phyloP scores from a whole-genome alignment of 2,888 invertebrate species.

The Drosophila meridiana region DNA sequence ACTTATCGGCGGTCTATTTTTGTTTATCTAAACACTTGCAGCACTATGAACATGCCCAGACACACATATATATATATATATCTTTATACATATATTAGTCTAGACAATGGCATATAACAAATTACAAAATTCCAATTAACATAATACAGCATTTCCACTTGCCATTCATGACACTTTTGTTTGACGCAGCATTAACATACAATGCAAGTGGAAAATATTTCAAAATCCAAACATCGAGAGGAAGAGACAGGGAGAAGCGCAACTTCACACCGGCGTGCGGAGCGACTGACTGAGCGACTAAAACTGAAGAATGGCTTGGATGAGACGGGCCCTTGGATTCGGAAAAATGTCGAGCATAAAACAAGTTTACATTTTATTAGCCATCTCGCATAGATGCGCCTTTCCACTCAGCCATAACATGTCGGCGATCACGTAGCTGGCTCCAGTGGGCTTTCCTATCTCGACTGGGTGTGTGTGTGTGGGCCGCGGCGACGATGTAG shows the following conservation, averaged over 20 bases:
- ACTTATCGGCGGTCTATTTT: slow-evolving; percentile 45
- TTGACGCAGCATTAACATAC: slow-evolving; percentile 59
- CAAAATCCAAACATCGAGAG: slow-evolving; percentile 41
- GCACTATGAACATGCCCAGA: neutral
- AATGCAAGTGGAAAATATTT: slow-evolving; percentile 61
- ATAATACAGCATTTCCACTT: slow-evolving; percentile 35
- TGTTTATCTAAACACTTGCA: slow-evolving; percentile 32
- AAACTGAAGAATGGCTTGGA: slow-evolving; percentile 17
- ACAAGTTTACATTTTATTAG: slow-evolving; percentile 67
- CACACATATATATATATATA: neutral
- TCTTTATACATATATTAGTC: neutral
- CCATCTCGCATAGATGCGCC: slow-evolving; percentile 32
- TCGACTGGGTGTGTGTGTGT: neutral
- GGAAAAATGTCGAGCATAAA: slow-evolving; percentile 56
- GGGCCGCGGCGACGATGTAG: slow-evolving; percentile 13
- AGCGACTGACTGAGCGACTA: slow-evolving; percentile 31
- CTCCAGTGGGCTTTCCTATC: slow-evolving; percentile 11
- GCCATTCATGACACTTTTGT: slow-evolving; percentile 32
- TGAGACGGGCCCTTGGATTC: slow-evolving; percentile 24
- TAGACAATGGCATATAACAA: slow-evolving; percentile 44
- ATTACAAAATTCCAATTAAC: slow-evolving; percentile 37
- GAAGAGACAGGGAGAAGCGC: slow-evolving; percentile 7
- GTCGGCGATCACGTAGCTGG: slow-evolving; percentile 56
- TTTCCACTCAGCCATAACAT: slow-evolving; percentile 26
- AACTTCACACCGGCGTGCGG: slow-evolving; percentile 55